These are phyloP conservation scores for Gopherus evgoodei DNA, from an alignment of 2,113 vertebrate genomes.

Conservation along the genomic window DNA sequence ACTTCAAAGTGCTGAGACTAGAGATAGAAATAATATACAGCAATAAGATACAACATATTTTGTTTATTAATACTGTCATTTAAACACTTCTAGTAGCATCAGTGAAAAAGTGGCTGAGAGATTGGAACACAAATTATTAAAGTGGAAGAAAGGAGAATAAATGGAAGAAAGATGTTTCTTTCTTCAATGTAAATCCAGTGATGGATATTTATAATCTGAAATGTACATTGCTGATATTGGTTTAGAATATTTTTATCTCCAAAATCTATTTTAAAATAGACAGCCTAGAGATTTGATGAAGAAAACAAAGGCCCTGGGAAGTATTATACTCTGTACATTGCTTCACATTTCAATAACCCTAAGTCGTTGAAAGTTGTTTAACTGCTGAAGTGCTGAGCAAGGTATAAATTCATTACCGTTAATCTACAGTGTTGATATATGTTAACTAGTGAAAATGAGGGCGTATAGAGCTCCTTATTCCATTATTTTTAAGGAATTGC, in stretches of 20 bases:
- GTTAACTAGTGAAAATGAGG: neutral
- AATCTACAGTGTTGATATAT: neutral
- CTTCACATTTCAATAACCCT: neutral
- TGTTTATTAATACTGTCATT: constrained; percentile 19
- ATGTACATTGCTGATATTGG: neutral
- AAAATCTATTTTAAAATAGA: neutral
- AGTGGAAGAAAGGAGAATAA: neutral
- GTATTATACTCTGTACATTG: neutral
- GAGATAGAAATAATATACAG: neutral
- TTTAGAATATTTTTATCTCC: neutral
- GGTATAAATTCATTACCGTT: constrained; percentile 5
- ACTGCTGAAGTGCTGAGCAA: neutral
- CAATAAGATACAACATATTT: neutral
- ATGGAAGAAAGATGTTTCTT: neutral
- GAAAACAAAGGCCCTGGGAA: neutral
- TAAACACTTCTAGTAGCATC: neutral
- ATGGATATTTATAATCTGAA: neutral
- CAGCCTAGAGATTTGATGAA: neutral
- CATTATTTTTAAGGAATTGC: neutral
- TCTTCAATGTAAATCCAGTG: neutral
- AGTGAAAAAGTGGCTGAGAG: constrained; percentile 3
- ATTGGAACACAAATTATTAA: neutral
- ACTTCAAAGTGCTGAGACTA: constrained; percentile 14
- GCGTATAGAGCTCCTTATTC: neutral
- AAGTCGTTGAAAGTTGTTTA: neutral